A percentile compares a stretch with the other conserved stretches of the same genome.
These are phyloP conservation scores for Arnoldichthys spilopterus DNA, from an alignment of 2,797 vertebrate species.

Conservation along the genomic window DNA sequence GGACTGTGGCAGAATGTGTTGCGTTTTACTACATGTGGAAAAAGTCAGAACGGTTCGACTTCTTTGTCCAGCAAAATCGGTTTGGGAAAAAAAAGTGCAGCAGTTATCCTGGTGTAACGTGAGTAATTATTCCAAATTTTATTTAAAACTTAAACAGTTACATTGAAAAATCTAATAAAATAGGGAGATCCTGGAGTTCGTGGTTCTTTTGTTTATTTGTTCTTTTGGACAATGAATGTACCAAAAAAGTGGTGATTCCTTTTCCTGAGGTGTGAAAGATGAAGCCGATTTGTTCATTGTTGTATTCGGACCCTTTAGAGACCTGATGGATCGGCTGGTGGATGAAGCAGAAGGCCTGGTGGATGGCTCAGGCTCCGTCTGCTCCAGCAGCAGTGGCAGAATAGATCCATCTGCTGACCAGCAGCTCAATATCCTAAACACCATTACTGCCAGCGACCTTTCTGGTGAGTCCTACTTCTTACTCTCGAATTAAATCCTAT, in stretches of 20 bases:
- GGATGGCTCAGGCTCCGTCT: slow-evolving; percentile 77
- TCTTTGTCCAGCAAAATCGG: slow-evolving; percentile 88
- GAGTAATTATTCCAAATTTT: slow-evolving; percentile 65
- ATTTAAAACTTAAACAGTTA: neutral
- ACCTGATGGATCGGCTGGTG: slow-evolving; percentile 89
- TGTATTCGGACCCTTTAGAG: slow-evolving; percentile 68
- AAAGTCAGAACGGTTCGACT: slow-evolving; percentile 88
- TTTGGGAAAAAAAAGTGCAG: slow-evolving; percentile 91
- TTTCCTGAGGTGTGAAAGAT: neutral
- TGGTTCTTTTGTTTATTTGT: too few relatives aligned
- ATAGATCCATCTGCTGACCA: slow-evolving; percentile 81
- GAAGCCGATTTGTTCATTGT: neutral
- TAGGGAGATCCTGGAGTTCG: neutral
- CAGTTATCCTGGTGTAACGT: slow-evolving; percentile 89
- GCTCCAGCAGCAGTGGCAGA: slow-evolving; percentile 74
- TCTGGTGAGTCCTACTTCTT: slow-evolving; percentile 83
- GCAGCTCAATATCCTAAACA: slow-evolving; percentile 84
- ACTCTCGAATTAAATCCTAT: too few relatives aligned
- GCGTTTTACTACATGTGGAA: slow-evolving; percentile 94
- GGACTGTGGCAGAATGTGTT: slow-evolving; percentile 89
- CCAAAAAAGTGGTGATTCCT: too few relatives aligned
- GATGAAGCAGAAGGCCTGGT: slow-evolving; percentile 86
- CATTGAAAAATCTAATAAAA: neutral
- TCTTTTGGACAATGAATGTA: too few relatives aligned
- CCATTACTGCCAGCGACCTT: slow-evolving; percentile 86